These are phyloP conservation scores for Empidonax traillii DNA, from an alignment of 2,113 vertebrate species.

Conservation along the genomic window DNA sequence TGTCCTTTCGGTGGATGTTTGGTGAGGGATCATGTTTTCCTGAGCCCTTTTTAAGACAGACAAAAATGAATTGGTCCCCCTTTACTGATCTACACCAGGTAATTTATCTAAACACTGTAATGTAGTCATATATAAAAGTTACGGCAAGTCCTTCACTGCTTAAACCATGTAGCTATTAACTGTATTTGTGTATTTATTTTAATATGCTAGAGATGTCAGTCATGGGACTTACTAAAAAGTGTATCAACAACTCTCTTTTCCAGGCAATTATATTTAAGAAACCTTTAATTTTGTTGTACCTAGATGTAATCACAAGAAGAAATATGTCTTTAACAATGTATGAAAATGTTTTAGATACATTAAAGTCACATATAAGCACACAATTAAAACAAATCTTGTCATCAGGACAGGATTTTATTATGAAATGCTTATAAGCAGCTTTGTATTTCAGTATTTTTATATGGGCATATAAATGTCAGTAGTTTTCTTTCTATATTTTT, in stretches of 20 bases:
- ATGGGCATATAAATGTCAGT: neutral
- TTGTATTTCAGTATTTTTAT: neutral
- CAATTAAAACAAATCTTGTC: neutral
- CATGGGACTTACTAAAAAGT: neutral
- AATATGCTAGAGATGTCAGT: neutral
- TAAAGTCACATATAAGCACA: neutral
- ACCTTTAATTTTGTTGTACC: conserved; percentile 2
- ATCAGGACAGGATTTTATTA: neutral
- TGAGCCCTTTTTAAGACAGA: neutral
- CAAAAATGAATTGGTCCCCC: conserved; percentile 15
- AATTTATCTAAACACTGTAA: conserved; percentile 18
- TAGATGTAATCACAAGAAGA: neutral
- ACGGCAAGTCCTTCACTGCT: neutral
- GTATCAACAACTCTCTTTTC: neutral
- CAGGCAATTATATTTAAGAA: neutral
- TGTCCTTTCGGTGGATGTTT: conserved; percentile 25
- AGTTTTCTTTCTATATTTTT: neutral
- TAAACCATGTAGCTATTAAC: conserved; percentile 1
- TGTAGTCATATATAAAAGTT: conserved; percentile 6
- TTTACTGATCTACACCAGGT: neutral
- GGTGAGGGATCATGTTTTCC: conserved; percentile 28
- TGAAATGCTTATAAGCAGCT: neutral
- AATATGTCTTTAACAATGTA: neutral
- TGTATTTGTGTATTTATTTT: conserved; percentile 40
- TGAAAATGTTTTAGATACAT: neutral